These are phyloP conservation scores for Myiotriccus ornatus DNA, from an alignment of 2,797 vertebrate species.

Conservation along the genomic window DNA sequence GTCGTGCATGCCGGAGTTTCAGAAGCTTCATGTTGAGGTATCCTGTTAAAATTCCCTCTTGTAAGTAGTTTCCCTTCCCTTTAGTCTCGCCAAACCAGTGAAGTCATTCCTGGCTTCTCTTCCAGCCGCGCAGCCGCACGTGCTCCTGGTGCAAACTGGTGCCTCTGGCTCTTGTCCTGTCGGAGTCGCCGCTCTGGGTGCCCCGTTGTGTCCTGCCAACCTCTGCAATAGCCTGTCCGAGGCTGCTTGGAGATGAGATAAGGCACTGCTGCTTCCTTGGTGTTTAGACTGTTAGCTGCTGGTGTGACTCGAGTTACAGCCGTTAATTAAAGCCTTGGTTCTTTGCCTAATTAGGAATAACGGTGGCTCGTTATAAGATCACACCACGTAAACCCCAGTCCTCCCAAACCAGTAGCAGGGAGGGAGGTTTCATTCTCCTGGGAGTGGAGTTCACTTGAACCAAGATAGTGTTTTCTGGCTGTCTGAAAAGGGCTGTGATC, in stretches of 20 bases:
- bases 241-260: neutral
- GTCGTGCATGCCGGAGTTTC: accelerated
- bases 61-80: neutral
- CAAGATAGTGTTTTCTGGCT: neutral
- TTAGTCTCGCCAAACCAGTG: neutral
- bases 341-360: constrained; percentile 17
- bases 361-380: neutral
- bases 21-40: neutral
- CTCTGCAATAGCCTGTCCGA: neutral
- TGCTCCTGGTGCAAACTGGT: neutral
- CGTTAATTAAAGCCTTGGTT: constrained; percentile 37
- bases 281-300: neutral
- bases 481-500: neutral
- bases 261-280: neutral
- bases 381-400: neutral
- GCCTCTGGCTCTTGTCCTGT: neutral
- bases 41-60: neutral
- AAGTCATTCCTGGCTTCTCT: neutral
- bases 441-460: neutral
- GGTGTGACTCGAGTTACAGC: neutral
- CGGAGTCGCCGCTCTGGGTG: accelerated
- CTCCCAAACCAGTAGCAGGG: neutral
- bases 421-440: neutral
- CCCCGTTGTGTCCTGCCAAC: neutral
- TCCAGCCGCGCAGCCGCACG: accelerated